phyloP scores from a whole-genome alignment of 2,797 vertebrate species.

The Caiman crocodilus region DNA sequence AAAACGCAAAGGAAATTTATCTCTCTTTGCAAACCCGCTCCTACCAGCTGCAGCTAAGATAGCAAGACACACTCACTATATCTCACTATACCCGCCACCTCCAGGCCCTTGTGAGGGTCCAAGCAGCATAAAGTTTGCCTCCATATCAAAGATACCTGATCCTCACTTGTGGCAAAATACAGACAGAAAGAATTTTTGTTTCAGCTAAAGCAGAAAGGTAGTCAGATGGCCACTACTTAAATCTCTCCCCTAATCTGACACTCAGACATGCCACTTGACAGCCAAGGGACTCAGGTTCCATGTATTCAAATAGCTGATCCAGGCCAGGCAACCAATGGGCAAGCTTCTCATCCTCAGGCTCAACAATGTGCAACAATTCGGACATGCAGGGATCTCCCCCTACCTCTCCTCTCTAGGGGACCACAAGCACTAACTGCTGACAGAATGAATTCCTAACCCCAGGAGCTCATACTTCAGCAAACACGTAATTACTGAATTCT shows the following conservation, averaged over 20 bases:
- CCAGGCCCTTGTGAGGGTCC: fast-evolving
- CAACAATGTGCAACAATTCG: background rate
- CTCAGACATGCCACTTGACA: background rate
- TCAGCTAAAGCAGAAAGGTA: fast-evolving
- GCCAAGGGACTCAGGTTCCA: background rate
- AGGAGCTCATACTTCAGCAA: background rate
- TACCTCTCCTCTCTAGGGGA: no score
- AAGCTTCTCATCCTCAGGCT: background rate
- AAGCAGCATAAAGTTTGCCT: fast-evolving
- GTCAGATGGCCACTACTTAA: fast-evolving
- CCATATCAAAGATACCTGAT: fast-evolving
- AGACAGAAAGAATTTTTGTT: background rate
- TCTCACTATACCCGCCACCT: fast-evolving
- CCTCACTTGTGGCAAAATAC: background rate
- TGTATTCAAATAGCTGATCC: background rate
- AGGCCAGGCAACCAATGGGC: background rate
- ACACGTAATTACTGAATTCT: background rate
- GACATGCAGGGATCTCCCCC: background rate
- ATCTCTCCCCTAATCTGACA: background rate
- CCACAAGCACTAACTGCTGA: background rate
- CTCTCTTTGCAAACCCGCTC: background rate
- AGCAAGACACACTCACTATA: background rate
- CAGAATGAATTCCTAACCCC: background rate
- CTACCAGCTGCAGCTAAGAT: background rate
- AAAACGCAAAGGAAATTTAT: constrained; percentile 7